These are phyloP conservation scores for Hirtodrosophila alboralis DNA, from an alignment of 2,888 invertebrate genomes.

Conservation along the genomic window DNA sequence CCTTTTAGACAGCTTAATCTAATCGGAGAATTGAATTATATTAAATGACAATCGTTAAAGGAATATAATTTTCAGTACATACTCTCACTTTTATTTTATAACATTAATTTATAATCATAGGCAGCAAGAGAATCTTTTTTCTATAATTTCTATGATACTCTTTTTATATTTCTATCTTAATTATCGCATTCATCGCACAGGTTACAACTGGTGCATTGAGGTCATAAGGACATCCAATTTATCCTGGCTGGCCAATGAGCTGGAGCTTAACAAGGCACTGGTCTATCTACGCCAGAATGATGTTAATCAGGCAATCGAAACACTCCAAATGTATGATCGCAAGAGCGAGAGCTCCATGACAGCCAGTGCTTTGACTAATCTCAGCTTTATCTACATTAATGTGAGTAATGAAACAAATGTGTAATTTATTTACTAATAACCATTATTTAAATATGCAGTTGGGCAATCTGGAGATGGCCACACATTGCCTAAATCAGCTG, in stretches of 20 bases:
- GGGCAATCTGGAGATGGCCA: slow-evolving; percentile 91
- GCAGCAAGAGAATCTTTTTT: too few species aligned
- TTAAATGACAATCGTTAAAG: too few species aligned
- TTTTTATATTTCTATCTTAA: neutral
- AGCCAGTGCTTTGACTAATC: slow-evolving; percentile 92
- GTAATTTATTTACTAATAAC: neutral
- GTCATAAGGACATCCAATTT: slow-evolving; percentile 95
- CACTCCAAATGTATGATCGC: slow-evolving; percentile 93
- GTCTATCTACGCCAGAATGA: slow-evolving; percentile 93
- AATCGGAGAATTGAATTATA: too few species aligned
- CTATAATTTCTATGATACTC: too few species aligned
- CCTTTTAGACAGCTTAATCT: too few species aligned
- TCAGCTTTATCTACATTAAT: slow-evolving; percentile 90
- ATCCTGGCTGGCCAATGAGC: slow-evolving; percentile 91
- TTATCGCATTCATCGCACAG: slow-evolving; percentile 39
- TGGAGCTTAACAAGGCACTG: slow-evolving; percentile 95
- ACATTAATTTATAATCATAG: too few species aligned
- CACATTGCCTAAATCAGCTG: slow-evolving; percentile 89
- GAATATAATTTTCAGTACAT: too few species aligned
- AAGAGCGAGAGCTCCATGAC: slow-evolving; percentile 91
- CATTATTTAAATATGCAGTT: slow-evolving; percentile 85
- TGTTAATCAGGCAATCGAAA: slow-evolving; percentile 91
- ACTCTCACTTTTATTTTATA: too few species aligned
- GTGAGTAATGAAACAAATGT: slow-evolving; percentile 52
- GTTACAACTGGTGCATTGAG: slow-evolving; percentile 95